A percentile compares a stretch with the other conserved stretches of the same genome.
These are phyloP conservation scores for Cervus canadensis DNA, from an alignment of 2,113 vertebrate species.

Conservation along the genomic window DNA sequence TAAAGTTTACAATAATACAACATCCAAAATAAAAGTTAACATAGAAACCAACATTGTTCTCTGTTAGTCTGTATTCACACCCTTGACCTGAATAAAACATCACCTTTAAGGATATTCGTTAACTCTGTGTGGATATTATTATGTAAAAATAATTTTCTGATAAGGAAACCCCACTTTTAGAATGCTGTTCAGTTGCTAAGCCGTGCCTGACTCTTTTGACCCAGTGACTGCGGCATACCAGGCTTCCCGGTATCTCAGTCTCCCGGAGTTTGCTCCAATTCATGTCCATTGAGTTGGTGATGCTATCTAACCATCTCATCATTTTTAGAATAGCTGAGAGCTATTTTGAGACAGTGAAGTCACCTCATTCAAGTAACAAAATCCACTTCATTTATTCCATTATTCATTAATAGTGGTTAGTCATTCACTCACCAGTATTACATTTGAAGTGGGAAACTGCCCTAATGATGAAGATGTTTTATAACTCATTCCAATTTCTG, in stretches of 20 bases:
- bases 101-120: background rate
- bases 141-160: background rate
- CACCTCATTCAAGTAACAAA: background rate
- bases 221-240: background rate
- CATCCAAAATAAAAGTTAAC: background rate
- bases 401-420: constrained; percentile 19
- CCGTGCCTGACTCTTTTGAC: fast-evolving
- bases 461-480: background rate
- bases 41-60: background rate
- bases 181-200: background rate
- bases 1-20: background rate
- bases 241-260: background rate
- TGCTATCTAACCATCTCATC: background rate
- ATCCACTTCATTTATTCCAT: background rate
- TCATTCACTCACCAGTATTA: constrained; percentile 25
- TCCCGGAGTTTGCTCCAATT: background rate
- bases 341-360: background rate
- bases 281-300: background rate
- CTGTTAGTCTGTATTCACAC: background rate
- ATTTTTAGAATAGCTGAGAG: background rate
- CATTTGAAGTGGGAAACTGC: constrained; percentile 34
- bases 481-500: background rate
- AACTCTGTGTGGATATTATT: background rate
- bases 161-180: background rate
- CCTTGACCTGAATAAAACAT: background rate